Evolutionary conservation across 2,888 invertebrate species (phyloP).

Genomic region (Priocnemis perturbator): DNA sequence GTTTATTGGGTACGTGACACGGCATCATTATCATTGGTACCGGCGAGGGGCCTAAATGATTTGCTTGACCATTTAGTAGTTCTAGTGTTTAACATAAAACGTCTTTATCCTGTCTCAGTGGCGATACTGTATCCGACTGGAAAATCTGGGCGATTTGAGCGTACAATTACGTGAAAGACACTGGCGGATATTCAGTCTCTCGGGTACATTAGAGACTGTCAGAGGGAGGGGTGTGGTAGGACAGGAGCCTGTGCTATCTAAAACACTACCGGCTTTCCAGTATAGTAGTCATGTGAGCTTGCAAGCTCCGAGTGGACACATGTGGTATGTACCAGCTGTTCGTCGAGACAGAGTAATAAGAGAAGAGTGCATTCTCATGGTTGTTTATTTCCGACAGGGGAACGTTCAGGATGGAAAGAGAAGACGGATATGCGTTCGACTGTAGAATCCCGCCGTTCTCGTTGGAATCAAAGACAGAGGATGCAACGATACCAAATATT

Average conservation of each 20-base stretch:
- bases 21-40: slow-evolving; percentile 14
- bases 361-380: neutral
- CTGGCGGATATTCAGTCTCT: slow-evolving; percentile 97
- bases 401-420: slow-evolving; percentile 97
- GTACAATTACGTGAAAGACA: slow-evolving; percentile 97
- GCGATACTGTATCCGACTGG: slow-evolving; percentile 98
- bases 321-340: slow-evolving; percentile 83
- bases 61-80: neutral
- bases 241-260: slow-evolving; percentile 95
- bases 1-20: slow-evolving; percentile 88
- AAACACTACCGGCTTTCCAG: slow-evolving; percentile 94
- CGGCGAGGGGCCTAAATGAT: too few relatives aligned
- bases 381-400: slow-evolving; percentile 80
- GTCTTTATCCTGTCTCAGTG: slow-evolving; percentile 79
- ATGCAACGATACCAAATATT: slow-evolving; percentile 72
- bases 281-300: slow-evolving; percentile 98
- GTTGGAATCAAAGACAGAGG: slow-evolving; percentile 94
- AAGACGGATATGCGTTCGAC: slow-evolving; percentile 97
- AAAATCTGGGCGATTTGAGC: slow-evolving; percentile 92
- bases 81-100: slow-evolving; percentile 13
- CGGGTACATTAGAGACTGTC: slow-evolving; percentile 94
- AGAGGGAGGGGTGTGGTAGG: slow-evolving; percentile 98
- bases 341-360: too few relatives aligned
- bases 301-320: slow-evolving; percentile 97
- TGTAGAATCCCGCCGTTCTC: slow-evolving; percentile 98